Evolutionary conservation across 2,888 invertebrate species (phyloP).

Genomic region (Melitaea athalia): DNA sequence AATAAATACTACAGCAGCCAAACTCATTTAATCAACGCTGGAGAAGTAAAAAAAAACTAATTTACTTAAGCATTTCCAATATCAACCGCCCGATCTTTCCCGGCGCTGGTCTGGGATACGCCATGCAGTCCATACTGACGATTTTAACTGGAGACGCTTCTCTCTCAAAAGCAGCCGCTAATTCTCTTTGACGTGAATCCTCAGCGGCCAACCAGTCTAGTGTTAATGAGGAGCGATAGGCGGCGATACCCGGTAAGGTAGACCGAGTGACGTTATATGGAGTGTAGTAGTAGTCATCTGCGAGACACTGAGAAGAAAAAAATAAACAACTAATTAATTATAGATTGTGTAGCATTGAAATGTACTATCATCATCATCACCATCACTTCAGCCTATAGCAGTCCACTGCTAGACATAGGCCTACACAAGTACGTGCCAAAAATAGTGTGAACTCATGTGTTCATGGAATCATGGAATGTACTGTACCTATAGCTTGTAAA

Average conservation of each 20-base stretch:
- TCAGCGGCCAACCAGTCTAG: constrained; percentile 70
- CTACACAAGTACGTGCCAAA: too few species aligned
- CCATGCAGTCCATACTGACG: constrained; percentile 59
- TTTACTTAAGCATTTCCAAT: constrained; percentile 66
- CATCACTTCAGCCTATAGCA: too few species aligned
- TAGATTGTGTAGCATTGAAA: too few species aligned
- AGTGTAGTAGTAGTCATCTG: constrained; percentile 54
- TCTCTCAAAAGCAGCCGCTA: constrained; percentile 61
- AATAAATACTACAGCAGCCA: too few species aligned
- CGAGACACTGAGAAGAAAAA: constrained; percentile 42
- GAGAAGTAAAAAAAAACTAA: constrained; percentile 9
- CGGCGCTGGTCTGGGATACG: constrained; percentile 58
- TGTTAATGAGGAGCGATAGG: constrained; percentile 65
- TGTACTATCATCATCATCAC: too few species aligned
- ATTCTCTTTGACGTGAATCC: constrained; percentile 61
- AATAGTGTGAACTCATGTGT: too few species aligned
- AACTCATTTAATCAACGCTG: too few species aligned
- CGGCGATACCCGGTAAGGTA: constrained; percentile 58
- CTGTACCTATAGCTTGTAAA: too few species aligned
- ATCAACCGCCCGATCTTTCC: constrained; percentile 67
- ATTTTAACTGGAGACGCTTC: constrained; percentile 51
- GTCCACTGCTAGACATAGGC: too few species aligned
- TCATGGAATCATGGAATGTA: too few species aligned
- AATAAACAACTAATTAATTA: too few species aligned
- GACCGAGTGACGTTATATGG: constrained; percentile 54